Base-by-base conservation (phyloP, 2,113 vertebrate species). In the Motacilla alba region DNA sequence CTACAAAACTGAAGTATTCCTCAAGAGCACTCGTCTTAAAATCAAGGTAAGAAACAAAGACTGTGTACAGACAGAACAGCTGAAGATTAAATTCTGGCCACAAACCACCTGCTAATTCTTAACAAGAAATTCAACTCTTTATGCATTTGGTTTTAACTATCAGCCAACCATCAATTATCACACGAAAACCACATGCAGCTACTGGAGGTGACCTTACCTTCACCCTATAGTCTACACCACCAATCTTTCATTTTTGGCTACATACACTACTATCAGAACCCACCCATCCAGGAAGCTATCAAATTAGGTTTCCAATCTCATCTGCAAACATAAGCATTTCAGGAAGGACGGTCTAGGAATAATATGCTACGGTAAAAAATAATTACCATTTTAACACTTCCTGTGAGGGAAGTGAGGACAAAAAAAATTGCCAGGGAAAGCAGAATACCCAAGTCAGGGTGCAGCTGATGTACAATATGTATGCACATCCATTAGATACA, bases 281-380 rank as follows among this genome's bases (percentile, higher is more conserved):
- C 79, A 97, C 94, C 91, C 96, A 97, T 96, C 95, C 93, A 96
- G 96, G 93, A 97, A 97, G 81, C 83, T 95, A 80, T 22, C 94
- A 95, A 96, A 98, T 97, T 96, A 98, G 95, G 97, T 96, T 97
- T 95, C 84, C 60, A 93, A 97, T 93, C 91, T 97, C 91, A 98
- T 97, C 96, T 97, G 87, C 89, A 95, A 98, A 97, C 91, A 95
- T 49, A 97, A 96, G 95, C 96, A 96, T 95, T 97, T 97, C 94
- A 97, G 80, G 46, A 90, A 91, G 66, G 73, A 92, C 80, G 10
- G 84, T 95, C 27, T 49, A 91, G 92, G 81, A 96, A 97, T 96
- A 90, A 82, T 60, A 59, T 19, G 60, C 64, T 41, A 68, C 2
- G n/a, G 47, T 64, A 68, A 62, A 62, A 91, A 89, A 93, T 78